Base-by-base conservation (phyloP, 2,113 vertebrate genomes). In the Rattus rattus region DNA sequence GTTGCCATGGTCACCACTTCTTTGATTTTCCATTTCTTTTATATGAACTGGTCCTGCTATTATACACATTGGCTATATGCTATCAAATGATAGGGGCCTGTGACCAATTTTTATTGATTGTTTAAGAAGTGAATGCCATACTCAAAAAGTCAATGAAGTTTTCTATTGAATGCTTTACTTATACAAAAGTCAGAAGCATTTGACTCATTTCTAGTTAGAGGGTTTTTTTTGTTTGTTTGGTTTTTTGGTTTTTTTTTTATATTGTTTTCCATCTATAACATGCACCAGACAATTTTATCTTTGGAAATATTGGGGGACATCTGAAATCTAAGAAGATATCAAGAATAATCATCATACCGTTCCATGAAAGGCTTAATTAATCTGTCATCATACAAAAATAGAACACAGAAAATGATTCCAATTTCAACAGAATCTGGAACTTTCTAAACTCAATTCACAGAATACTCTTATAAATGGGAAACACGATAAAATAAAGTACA, bases 1-100 rank as follows among this genome's bases (percentile, higher is more conserved):
- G 76, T 95, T 96, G 13, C 72, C 88, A 91, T 90, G 72, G 49
- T 83, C 67, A 94, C 61, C 22, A 75, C 11, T 77, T 94, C 75
- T 75, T 91, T 30, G 7, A 2, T 93, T 89, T 94, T 63, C 52
- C n/a, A 63, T 1, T 91, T 93, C 24, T 90, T 39, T 83, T 12
- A 70, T 54, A 56, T 69, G 39, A 93, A 47, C 76, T 88, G 10
- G 10, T 94, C 79, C 43, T 95, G 16, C 49, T 86, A 9, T 90
- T 77, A n/a, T n/a, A n/a, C n/a, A n/a, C n/a, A n/a, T n/a, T n/a
- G n/a, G n/a, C n/a, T n/a, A n/a, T n/a, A n/a, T n/a, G n/a, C n/a
- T n/a, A n/a, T n/a, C n/a, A n/a, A n/a, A n/a, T n/a, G n/a, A n/a
- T n/a, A n/a, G n/a, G n/a, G n/a, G n/a, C n/a, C n/a, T n/a, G 39